phyloP scores from a whole-genome alignment of 1,140 invertebrate genomes.

The Drosophila ohnishii region DNA sequence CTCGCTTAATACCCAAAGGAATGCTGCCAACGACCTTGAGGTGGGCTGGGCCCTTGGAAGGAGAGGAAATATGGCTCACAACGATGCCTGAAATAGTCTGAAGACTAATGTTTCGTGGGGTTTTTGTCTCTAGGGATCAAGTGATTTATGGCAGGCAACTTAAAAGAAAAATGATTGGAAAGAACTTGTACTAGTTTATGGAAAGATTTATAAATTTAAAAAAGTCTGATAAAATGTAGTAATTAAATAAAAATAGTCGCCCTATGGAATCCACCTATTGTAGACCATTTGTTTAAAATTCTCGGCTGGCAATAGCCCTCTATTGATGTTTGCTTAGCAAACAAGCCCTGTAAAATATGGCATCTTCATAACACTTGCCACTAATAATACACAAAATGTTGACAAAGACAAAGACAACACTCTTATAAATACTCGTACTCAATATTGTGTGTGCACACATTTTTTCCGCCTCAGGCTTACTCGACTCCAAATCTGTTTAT shows the following conservation, averaged over 20 bases:
- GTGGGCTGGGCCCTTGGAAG: not conserved
- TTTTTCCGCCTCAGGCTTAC: not conserved
- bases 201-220: not conserved
- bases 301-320: not conserved
- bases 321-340: slow-evolving; percentile 7
- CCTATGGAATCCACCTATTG: not conserved
- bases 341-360: not conserved
- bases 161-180: not conserved
- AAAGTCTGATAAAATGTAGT: no score
- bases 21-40: slow-evolving; percentile 10
- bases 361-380: slow-evolving; percentile 6
- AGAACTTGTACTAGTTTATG: not conserved
- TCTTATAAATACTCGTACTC: slow-evolving; percentile 8
- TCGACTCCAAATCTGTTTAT: slow-evolving; percentile 43
- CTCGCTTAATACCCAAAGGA: not conserved
- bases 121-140: not conserved
- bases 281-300: not conserved
- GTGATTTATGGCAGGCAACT: not conserved
- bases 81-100: not conserved
- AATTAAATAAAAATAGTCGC: not conserved
- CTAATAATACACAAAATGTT: slow-evolving; percentile 8
- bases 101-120: not conserved
- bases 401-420: not conserved
- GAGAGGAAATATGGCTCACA: not conserved
- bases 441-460: not conserved